Percentiles rank a stretch among this genome's conserved stretches.
Evolutionary conservation across 2,888 invertebrate species (phyloP).

Genomic region (Lumbricus terrestris): DNA sequence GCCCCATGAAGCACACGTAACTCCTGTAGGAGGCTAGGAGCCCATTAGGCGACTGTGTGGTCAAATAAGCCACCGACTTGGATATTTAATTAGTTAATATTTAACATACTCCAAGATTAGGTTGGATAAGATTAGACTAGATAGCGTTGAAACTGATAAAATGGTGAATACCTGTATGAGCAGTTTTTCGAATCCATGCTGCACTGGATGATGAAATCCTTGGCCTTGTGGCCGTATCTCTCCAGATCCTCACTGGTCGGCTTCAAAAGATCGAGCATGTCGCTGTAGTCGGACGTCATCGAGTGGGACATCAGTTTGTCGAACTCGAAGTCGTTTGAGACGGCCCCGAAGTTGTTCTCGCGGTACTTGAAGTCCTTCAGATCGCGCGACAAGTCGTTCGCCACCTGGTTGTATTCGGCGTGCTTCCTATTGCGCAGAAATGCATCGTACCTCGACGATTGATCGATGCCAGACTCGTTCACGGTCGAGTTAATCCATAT

Average conservation of each 20-base stretch:
- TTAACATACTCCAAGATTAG: no score
- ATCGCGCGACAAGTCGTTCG: neutral
- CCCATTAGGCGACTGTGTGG: no score
- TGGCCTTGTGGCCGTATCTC: constrained; percentile 38
- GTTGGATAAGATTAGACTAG: no score
- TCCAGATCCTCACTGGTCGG: constrained; percentile 23
- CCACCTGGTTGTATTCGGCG: neutral
- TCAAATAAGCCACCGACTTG: no score
- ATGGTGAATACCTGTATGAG: constrained; percentile 10
- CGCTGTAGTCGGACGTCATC: constrained; percentile 28
- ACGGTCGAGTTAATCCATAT: neutral
- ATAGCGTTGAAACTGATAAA: no score
- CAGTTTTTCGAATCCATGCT: constrained; percentile 37
- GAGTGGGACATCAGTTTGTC: constrained; percentile 20
- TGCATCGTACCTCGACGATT: neutral
- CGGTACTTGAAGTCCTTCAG: constrained; percentile 10
- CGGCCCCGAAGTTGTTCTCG: constrained; percentile 13
- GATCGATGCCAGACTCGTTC: neutral
- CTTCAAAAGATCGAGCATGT: constrained; percentile 27
- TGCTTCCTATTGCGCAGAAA: neutral
- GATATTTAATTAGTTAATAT: no score
- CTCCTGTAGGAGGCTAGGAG: no score
- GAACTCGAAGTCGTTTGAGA: constrained; percentile 21
- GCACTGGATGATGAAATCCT: constrained; percentile 44
- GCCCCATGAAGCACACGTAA: no score